A percentile compares a stretch with the other conserved stretches of the same genome.
Evolutionary conservation across 2,888 invertebrate genomes (phyloP).

Genomic region (Pseudoips prasinana): DNA sequence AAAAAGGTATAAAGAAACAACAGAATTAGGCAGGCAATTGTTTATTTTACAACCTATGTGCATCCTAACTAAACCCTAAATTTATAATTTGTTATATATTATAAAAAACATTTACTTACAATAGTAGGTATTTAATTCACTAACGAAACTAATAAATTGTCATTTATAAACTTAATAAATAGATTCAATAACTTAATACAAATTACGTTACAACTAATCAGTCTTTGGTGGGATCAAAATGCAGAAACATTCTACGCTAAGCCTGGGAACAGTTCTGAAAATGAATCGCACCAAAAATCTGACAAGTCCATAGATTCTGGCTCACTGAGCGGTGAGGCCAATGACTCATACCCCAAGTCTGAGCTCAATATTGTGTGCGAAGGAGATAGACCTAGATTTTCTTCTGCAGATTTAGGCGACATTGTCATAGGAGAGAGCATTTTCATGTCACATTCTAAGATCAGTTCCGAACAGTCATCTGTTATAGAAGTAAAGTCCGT

Average conservation of each 20-base stretch:
- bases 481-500: slow-evolving; percentile 53
- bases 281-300: slow-evolving; percentile 88
- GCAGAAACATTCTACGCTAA: slow-evolving; percentile 78
- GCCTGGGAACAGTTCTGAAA: slow-evolving; percentile 89
- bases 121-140: slow-evolving; percentile 14
- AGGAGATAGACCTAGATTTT: slow-evolving; percentile 65
- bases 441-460: slow-evolving; percentile 65
- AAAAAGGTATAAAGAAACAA: no score
- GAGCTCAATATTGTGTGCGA: slow-evolving; percentile 67
- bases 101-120: slow-evolving; percentile 34
- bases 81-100: slow-evolving; percentile 28
- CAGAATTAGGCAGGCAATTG: slow-evolving; percentile 32
- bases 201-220: slow-evolving; percentile 63
- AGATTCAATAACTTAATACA: slow-evolving; percentile 37
- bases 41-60: slow-evolving; percentile 58
- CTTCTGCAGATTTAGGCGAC: slow-evolving; percentile 59
- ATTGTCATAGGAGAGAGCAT: slow-evolving; percentile 71
- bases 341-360: slow-evolving; percentile 74
- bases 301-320: slow-evolving; percentile 73
- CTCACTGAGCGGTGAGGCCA: slow-evolving; percentile 75
- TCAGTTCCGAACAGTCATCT: slow-evolving; percentile 48
- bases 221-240: slow-evolving; percentile 67
- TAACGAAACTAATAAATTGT: slow-evolving; percentile 40
- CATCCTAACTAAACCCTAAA: slow-evolving; percentile 49
- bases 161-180: slow-evolving; percentile 43